These are phyloP conservation scores for Arrhamphus sclerolepis DNA, from an alignment of 2,797 vertebrate genomes.

Conservation along the genomic window DNA sequence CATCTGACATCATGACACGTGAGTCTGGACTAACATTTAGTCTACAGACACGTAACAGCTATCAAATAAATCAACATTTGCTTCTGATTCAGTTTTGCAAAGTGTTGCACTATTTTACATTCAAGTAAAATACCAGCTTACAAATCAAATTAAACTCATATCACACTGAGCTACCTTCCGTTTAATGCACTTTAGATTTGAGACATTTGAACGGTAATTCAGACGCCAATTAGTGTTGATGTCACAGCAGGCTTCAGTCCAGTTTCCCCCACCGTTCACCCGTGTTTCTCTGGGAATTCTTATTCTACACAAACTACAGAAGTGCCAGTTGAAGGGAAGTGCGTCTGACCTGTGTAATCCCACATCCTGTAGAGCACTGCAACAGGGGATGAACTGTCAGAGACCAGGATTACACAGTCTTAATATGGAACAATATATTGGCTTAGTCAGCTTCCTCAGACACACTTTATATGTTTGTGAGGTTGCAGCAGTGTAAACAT, in stretches of 20 bases:
- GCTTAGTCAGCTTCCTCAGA: conserved; percentile 68
- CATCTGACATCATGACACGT: neutral
- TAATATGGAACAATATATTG: conserved; percentile 79
- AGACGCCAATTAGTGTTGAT: conserved; percentile 53
- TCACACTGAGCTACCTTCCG: neutral
- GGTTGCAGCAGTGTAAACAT: conserved; percentile 28
- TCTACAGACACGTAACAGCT: neutral
- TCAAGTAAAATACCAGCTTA: neutral
- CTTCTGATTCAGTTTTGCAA: neutral
- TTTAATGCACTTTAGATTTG: conserved; percentile 14
- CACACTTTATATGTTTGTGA: conserved; percentile 33
- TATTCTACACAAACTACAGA: conserved; percentile 52
- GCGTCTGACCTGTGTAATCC: conserved; percentile 66
- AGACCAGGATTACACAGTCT: conserved; percentile 69
- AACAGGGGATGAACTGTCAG: conserved; percentile 60
- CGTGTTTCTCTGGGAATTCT: conserved; percentile 47
- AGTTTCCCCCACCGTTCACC: conserved; percentile 34
- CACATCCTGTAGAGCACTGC: conserved; percentile 61
- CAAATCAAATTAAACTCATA: conserved; percentile 9
- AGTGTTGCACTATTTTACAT: neutral
- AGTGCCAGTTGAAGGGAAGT: conserved; percentile 43
- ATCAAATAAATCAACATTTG: conserved; percentile 9
- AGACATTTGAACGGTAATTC: neutral
- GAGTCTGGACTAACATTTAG: conserved; percentile 2
- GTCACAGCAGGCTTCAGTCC: conserved; percentile 22